Evolutionary conservation across 2,888 invertebrate genomes (phyloP).

Genomic region (Cerastis leucographa): DNA sequence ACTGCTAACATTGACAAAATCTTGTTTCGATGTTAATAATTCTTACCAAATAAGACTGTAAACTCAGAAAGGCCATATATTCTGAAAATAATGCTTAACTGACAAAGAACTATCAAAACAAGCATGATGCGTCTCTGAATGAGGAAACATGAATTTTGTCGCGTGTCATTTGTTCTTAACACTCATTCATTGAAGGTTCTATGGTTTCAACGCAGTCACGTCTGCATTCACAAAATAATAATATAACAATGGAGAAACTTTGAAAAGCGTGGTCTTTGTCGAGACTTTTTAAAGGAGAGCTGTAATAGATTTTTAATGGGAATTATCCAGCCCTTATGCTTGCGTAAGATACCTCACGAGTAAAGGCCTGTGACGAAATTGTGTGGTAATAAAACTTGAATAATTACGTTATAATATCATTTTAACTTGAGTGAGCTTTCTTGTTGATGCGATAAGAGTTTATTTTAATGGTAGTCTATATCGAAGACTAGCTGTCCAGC

Average conservation of each 20-base stretch:
- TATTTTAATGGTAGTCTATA: conserved; percentile 12
- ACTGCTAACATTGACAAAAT: conserved; percentile 5
- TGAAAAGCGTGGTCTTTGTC: conserved; percentile 64
- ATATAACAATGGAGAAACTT: conserved; percentile 58
- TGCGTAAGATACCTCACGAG: conserved; percentile 64
- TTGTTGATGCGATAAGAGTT: conserved; percentile 15
- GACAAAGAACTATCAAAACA: conserved; percentile 2
- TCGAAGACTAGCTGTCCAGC: no score
- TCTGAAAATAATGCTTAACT: conserved; percentile 21
- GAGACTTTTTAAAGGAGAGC: conserved; percentile 62
- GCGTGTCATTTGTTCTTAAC: conserved; percentile 20
- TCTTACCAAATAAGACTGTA: background rate
- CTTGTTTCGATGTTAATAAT: conserved; percentile 5
- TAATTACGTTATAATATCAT: conserved; percentile 38
- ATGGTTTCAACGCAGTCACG: conserved; percentile 52
- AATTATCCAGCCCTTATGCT: conserved; percentile 65
- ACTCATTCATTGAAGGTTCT: conserved; percentile 33
- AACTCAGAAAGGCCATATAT: background rate
- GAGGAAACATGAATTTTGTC: conserved; percentile 32
- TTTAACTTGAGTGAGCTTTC: conserved; percentile 35
- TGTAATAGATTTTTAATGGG: conserved; percentile 79
- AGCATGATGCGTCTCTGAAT: conserved; percentile 13
- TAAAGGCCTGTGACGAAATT: conserved; percentile 53
- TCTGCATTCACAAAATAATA: conserved; percentile 64
- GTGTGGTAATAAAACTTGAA: conserved; percentile 45